phyloP scores from a whole-genome alignment of 2,888 invertebrate genomes.

The Sphaeridia pumilis region DNA sequence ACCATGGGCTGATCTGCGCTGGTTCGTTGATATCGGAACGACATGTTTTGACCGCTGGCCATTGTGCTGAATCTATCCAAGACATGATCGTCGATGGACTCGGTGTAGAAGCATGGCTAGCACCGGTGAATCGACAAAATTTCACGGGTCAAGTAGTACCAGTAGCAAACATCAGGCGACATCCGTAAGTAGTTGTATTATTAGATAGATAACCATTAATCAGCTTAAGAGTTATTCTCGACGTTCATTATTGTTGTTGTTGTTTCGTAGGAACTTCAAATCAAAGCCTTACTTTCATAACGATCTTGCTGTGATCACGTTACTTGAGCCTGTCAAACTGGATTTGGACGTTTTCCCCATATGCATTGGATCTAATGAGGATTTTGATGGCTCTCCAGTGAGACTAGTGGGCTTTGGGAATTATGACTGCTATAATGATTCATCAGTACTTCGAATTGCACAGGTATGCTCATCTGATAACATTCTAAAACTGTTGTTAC shows the following conservation, averaged over 20 bases:
- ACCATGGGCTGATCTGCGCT: slow-evolving; percentile 2
- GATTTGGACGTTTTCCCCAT: not conserved
- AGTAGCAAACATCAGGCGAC: not conserved
- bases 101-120: slow-evolving; percentile 5
- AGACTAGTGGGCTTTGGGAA: slow-evolving; percentile 10
- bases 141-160: slow-evolving; percentile 1
- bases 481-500: too few species aligned
- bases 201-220: too few species aligned
- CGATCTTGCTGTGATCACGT: slow-evolving; percentile 1
- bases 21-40: not conserved
- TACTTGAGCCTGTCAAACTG: not conserved
- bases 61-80: slow-evolving; percentile 3
- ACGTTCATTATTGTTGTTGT: too few species aligned
- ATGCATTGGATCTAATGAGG: not conserved
- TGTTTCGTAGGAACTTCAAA: slow-evolving; percentile 1
- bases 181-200: not conserved
- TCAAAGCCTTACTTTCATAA: slow-evolving; percentile 4
- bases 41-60: slow-evolving; percentile 11
- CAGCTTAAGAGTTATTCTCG: too few species aligned
- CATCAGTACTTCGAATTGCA: slow-evolving; percentile 2
- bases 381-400: not conserved
- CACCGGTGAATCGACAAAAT: not conserved
- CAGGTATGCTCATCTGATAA: not conserved
- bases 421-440: slow-evolving; percentile 5
- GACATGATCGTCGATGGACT: not conserved